Evolutionary conservation across 1,140 invertebrate species (phyloP), one percentile per base, ranked within the genome.

Genomic region (Potamilus streckersoni): DNA sequence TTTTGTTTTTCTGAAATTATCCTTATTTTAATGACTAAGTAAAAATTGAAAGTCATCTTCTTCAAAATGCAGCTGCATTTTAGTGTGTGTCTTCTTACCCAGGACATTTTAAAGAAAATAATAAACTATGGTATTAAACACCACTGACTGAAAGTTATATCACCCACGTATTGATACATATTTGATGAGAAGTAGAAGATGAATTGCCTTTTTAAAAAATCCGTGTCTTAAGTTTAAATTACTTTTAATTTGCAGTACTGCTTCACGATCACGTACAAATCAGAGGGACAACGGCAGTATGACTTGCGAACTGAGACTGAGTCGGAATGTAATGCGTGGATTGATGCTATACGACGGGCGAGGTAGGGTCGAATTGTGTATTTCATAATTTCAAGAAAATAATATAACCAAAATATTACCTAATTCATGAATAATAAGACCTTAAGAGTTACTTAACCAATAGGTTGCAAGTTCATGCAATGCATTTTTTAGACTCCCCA

Each of bases 211-310:
- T 49, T 49, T 0, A 49, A 49, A 8, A 8, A 49, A 49, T 49
- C 38, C 6, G 38, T 49, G 38, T 49, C 11, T 11, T 49, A 49
- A 8, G 38, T 49, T 49, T 49, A 49, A 8, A 60, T 59, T 74
- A n/a, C 59, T 84, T 86, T 85, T 85, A 81, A 90, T 84, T 92
- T 92, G 74, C 93, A 97, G 95, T 93, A 95, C 89, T 96, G 94
- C 89, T 97, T 98, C 89, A 94, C 94, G 8, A 95, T 98, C 83
- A 95, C 95, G 0, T 98, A 96, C 86, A 93, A 95, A 31, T 94
- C 71, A 65, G 96, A 97, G 89, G 95, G 95, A 83, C 95, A 95
- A 85, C 92, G 96, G 14, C 95, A 96, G 84, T 97, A 97, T 88
- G 96, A 97, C 85, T 90, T 98, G 58, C 92, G 94, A 78, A 94